A percentile compares a stretch with the other conserved stretches of the same genome.
Evolutionary conservation across 2,113 vertebrate genomes (phyloP).

Genomic region (Catagonus wagneri): DNA sequence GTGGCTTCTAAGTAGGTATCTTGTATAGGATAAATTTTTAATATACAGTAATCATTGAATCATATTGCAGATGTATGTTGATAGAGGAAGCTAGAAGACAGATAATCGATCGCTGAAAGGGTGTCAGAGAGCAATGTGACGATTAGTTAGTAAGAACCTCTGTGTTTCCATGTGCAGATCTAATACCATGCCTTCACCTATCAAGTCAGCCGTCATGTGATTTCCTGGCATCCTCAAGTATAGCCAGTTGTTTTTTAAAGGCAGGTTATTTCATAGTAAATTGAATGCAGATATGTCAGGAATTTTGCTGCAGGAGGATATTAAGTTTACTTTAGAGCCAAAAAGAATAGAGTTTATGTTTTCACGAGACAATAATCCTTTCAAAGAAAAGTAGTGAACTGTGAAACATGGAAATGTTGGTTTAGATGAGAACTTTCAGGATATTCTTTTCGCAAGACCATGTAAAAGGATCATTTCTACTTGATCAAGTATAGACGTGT

Average conservation of each 20-base stretch:
- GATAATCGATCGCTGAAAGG: not conserved
- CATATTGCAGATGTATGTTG: not conserved
- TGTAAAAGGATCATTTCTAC: too few relatives aligned
- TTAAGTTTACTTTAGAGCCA: not conserved
- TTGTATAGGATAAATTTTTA: not conserved
- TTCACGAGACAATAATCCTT: not conserved
- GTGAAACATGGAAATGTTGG: not conserved
- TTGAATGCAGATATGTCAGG: not conserved
- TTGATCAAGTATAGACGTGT: not conserved
- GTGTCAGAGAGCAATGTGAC: not conserved
- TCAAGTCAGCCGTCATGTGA: not conserved
- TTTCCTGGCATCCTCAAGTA: not conserved
- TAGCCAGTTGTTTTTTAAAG: not conserved
- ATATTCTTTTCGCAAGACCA: not conserved
- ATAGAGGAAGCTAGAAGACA: conserved; percentile 42
- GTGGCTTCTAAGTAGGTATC: not conserved
- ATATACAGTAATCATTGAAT: not conserved
- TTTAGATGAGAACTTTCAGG: not conserved
- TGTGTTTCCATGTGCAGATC: not conserved
- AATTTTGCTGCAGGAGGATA: not conserved
- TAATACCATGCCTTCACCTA: not conserved
- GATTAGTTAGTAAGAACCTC: not conserved
- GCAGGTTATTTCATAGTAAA: not conserved
- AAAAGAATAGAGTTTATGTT: not conserved
- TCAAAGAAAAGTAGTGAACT: not conserved